Conservation (phyloP, 2,797 vertebrate genomes). For the Acestrorhynchus altus region DNA sequence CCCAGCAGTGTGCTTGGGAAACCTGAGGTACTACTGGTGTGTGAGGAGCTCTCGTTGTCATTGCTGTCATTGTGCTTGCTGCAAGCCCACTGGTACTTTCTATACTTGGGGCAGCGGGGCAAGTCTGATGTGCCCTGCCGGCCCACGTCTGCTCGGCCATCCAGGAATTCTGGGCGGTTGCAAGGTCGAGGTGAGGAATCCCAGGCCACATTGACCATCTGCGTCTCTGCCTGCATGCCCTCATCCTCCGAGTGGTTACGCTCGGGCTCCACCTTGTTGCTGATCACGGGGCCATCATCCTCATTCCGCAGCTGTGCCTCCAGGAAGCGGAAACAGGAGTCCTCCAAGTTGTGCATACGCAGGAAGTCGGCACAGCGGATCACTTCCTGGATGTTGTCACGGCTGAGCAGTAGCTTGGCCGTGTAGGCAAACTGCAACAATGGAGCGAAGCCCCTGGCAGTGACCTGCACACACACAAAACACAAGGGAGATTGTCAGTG, state of each 20-base stretch:
- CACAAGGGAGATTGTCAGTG: slow-evolving; percentile 81
- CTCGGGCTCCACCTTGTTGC: slow-evolving; percentile 85
- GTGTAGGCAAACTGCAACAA: slow-evolving; percentile 99
- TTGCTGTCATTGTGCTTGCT: slow-evolving; percentile 87
- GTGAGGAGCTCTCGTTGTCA: slow-evolving; percentile 88
- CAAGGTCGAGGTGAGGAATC: slow-evolving; percentile 77
- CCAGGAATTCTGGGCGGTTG: slow-evolving; percentile 80
- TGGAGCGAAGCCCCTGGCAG: slow-evolving; percentile 96
- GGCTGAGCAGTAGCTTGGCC: slow-evolving; percentile 98
- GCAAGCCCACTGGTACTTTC: slow-evolving; percentile 98
- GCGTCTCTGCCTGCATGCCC: slow-evolving; percentile 87
- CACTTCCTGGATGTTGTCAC: slow-evolving; percentile 99
- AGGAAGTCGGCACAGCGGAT: slow-evolving; percentile 97
- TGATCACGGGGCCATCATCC: slow-evolving; percentile 87
- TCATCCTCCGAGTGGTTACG: slow-evolving; percentile 87
- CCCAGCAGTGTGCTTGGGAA: slow-evolving; percentile 94
- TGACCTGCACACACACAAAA: slow-evolving; percentile 87
- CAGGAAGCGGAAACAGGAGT: slow-evolving; percentile 99
- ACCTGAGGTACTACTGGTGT: slow-evolving; percentile 99
- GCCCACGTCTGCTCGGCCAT: slow-evolving; percentile 85
- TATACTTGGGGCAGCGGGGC: slow-evolving; percentile 95
- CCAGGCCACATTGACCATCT: slow-evolving; percentile 70
- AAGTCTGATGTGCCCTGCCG: slow-evolving; percentile 80
- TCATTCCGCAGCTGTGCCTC: slow-evolving; percentile 94
- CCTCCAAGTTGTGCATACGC: slow-evolving; percentile 99